phyloP scores from a whole-genome alignment of 2,113 vertebrate species.

The Lutjanus erythropterus region DNA sequence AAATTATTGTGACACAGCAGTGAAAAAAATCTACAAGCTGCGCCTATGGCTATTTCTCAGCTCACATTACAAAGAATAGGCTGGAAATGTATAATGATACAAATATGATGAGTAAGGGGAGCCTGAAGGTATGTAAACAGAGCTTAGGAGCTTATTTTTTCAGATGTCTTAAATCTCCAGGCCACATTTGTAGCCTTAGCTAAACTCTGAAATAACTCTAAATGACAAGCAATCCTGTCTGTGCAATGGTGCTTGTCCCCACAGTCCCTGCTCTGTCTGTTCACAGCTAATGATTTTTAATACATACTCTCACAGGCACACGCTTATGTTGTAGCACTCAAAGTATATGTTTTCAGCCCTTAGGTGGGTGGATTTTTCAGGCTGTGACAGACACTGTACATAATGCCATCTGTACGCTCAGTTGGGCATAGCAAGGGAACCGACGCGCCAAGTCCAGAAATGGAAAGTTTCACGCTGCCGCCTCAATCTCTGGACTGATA shows the following conservation, averaged over 20 bases:
- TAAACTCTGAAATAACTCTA: background rate
- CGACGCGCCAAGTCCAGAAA: background rate
- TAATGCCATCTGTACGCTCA: conserved; percentile 16
- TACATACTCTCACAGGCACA: background rate
- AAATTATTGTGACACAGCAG: background rate
- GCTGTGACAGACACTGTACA: conserved; percentile 10
- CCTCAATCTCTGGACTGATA: background rate
- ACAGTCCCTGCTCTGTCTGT: background rate
- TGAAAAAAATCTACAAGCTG: background rate
- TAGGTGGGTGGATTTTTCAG: background rate
- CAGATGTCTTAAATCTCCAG: conserved; percentile 24
- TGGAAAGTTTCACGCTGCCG: background rate
- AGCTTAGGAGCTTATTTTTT: conserved; percentile 12
- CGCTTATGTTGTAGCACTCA: background rate
- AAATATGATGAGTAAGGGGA: background rate
- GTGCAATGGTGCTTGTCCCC: background rate
- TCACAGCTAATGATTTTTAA: background rate
- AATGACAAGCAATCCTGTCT: background rate
- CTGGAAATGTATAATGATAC: background rate
- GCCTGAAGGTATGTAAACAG: background rate
- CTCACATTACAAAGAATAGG: background rate
- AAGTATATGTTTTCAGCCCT: background rate
- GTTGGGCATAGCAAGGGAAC: background rate
- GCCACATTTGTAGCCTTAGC: background rate
- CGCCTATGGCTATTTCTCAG: background rate